These are phyloP conservation scores for Troglohyphantes excavatus DNA, from an alignment of 2,888 invertebrate genomes.

Conservation along the genomic window DNA sequence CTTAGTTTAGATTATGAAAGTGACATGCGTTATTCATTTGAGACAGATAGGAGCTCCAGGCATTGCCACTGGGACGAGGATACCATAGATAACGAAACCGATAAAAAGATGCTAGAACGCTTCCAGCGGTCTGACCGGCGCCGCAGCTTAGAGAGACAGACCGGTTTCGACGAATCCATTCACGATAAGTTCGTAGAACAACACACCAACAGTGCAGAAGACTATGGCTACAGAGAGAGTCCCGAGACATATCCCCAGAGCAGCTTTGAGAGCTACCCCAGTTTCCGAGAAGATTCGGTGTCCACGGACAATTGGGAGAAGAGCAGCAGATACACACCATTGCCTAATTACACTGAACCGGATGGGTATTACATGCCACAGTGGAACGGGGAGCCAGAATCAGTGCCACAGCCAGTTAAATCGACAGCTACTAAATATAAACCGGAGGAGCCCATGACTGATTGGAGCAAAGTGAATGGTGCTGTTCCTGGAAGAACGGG, in stretches of 20 bases:
- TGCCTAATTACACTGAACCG: slow-evolving; percentile 42
- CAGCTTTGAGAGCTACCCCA: slow-evolving; percentile 78
- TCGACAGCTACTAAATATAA: slow-evolving; percentile 35
- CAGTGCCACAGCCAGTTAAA: slow-evolving; percentile 1
- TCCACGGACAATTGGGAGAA: slow-evolving; percentile 40
- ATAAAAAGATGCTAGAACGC: slow-evolving; percentile 65
- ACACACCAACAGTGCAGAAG: slow-evolving; percentile 38
- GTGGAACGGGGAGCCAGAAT: slow-evolving; percentile 46
- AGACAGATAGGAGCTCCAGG: slow-evolving; percentile 62
- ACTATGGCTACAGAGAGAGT: slow-evolving; percentile 77
- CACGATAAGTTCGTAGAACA: slow-evolving; percentile 65
- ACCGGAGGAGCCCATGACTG: slow-evolving; percentile 38
- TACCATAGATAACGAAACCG: slow-evolving; percentile 69
- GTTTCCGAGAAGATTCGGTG: slow-evolving; percentile 67
- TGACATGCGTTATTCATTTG: slow-evolving; percentile 74
- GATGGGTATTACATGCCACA: slow-evolving; percentile 61
- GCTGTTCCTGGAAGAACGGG: slow-evolving; percentile 32
- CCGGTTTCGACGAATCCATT: slow-evolving; percentile 79
- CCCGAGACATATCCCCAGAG: slow-evolving; percentile 78
- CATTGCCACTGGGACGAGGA: slow-evolving; percentile 76
- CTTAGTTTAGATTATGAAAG: slow-evolving; percentile 78
- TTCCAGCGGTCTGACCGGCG: slow-evolving; percentile 76
- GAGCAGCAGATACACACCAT: slow-evolving; percentile 45
- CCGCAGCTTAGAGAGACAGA: slow-evolving; percentile 80
- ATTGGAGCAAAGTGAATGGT: slow-evolving; percentile 73